A percentile compares a stretch with the other conserved stretches of the same genome.
phyloP scores from a whole-genome alignment of 37 sponge, comb jelly and placozoan genomes.

The Axinella damicornis region DNA sequence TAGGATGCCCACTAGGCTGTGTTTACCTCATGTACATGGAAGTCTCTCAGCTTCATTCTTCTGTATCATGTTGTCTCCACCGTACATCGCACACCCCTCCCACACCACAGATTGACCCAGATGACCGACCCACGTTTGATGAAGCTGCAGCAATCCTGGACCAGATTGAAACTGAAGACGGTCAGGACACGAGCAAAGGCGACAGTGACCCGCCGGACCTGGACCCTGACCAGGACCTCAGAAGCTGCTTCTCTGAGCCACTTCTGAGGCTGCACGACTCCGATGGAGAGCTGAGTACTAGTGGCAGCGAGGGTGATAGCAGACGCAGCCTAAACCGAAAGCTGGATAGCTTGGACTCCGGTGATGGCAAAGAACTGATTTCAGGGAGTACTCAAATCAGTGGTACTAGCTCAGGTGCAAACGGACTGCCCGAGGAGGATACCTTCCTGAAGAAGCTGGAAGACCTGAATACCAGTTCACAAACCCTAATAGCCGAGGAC shows the following conservation, averaged over 20 bases:
- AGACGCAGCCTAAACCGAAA: neutral
- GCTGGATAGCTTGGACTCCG: neutral
- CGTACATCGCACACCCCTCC: too few relatives aligned
- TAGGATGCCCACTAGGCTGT: too few relatives aligned
- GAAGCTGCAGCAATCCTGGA: constrained; percentile 49
- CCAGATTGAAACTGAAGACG: neutral
- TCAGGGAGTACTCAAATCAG: too few relatives aligned
- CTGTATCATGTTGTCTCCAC: too few relatives aligned
- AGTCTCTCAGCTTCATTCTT: too few relatives aligned
- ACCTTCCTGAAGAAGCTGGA: too few relatives aligned
- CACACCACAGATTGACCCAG: constrained; percentile 63
- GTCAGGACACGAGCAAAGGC: neutral
- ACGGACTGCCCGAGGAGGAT: too few relatives aligned
- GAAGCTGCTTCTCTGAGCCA: constrained; percentile 37
- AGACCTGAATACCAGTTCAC: too few relatives aligned
- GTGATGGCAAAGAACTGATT: too few relatives aligned
- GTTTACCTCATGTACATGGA: too few relatives aligned
- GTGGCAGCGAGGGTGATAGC: constrained; percentile 3
- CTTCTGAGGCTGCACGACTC: constrained; percentile 10
- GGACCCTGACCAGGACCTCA: constrained; percentile 20
- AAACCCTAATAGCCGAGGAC: too few relatives aligned
- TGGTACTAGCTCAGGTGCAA: too few relatives aligned
- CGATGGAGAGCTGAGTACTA: neutral
- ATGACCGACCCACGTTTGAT: constrained; percentile 63
- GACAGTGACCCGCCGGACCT: neutral